Conservation (phyloP, 2,888 invertebrate species). For the Thysanoteuthis rhombus region DNA sequence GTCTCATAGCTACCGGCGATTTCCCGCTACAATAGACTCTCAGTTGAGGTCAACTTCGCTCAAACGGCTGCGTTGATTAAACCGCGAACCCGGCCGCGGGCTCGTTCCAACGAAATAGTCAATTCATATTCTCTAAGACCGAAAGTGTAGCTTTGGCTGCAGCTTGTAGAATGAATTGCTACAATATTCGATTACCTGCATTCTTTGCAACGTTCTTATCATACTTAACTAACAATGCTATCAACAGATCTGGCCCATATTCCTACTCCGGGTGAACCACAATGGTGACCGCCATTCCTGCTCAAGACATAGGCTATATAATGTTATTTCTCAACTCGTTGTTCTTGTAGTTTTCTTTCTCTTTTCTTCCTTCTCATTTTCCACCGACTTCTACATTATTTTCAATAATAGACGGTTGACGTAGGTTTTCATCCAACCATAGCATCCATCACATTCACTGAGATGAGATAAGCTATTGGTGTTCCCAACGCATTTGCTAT, state of each 20-base stretch:
- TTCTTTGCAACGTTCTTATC: not conserved
- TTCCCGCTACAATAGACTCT: not conserved
- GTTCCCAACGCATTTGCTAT: not conserved
- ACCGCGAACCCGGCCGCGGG: not conserved
- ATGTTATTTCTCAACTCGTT: too few relatives aligned
- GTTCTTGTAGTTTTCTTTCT: not conserved
- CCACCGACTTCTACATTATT: not conserved
- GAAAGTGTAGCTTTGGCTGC: not conserved
- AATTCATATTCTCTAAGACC: not conserved
- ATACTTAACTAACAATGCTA: not conserved
- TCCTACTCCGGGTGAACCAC: too few relatives aligned
- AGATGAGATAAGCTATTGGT: not conserved
- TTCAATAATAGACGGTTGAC: not conserved
- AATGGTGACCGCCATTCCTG: too few relatives aligned
- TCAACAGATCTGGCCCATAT: not conserved
- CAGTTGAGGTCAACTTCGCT: not conserved
- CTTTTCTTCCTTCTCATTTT: not conserved
- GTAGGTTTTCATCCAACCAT: not conserved
- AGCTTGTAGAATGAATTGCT: not conserved
- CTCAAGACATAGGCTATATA: too few relatives aligned
- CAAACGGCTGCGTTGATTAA: not conserved
- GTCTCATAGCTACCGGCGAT: not conserved
- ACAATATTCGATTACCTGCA: not conserved
- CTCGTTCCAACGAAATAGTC: not conserved
- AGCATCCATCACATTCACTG: not conserved